Conservation (phyloP, 2,888 invertebrate species). For the Eupithecia vulgata region DNA sequence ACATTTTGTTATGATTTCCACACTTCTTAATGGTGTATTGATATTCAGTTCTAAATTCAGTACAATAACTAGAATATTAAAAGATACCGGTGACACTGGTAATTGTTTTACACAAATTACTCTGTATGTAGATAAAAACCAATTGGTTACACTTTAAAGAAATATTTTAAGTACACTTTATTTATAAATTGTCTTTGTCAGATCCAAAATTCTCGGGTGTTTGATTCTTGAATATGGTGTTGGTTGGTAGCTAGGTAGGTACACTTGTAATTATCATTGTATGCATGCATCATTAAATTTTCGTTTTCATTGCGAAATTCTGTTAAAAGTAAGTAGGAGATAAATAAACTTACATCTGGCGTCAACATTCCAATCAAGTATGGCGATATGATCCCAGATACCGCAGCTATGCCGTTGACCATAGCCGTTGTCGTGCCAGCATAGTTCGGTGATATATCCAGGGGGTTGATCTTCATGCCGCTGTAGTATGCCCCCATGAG, state of each 20-base stretch:
- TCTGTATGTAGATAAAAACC: background rate
- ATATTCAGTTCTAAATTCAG: background rate
- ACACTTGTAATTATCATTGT: too few species aligned
- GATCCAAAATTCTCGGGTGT: background rate
- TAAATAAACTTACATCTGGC: conserved; percentile 78
- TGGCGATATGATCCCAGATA: conserved; percentile 86
- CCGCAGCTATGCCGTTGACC: conserved; percentile 86
- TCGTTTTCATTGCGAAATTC: background rate
- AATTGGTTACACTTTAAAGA: background rate
- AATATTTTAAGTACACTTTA: background rate
- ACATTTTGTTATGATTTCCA: conserved; percentile 3
- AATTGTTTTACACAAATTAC: background rate
- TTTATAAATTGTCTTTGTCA: background rate
- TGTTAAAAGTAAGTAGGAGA: too few species aligned
- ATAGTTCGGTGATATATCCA: conserved; percentile 86
- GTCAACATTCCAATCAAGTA: conserved; percentile 85
- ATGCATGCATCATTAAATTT: background rate
- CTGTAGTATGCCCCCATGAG: conserved; percentile 89
- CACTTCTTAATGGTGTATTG: background rate
- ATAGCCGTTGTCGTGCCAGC: conserved; percentile 86
- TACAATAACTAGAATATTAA: background rate
- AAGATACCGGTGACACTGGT: background rate
- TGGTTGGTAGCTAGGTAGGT: background rate
- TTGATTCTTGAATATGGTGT: background rate
- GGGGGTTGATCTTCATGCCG: conserved; percentile 87